Percentiles rank a stretch among this genome's conserved stretches.
Conservation (phyloP, 2,113 vertebrate genomes). For the Pseudorasbora parva region DNA sequence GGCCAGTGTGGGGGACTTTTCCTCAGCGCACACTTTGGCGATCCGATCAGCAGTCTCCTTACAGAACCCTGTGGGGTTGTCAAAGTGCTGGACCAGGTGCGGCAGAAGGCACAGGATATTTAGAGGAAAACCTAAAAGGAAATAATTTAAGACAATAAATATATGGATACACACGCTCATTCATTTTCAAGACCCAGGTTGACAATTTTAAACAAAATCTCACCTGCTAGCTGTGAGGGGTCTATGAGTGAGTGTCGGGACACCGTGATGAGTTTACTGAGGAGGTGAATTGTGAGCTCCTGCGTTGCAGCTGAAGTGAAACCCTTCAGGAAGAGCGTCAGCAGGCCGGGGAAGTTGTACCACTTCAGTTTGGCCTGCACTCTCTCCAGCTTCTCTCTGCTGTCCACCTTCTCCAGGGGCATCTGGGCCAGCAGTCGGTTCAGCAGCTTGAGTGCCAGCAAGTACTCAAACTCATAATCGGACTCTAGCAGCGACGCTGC, state of each 20-base stretch:
- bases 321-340: slow-evolving; percentile 96
- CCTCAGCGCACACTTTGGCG: slow-evolving; percentile 93
- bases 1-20: slow-evolving; percentile 90
- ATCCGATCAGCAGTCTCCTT: slow-evolving; percentile 97
- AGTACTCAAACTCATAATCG: slow-evolving; percentile 97
- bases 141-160: not conserved
- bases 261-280: slow-evolving; percentile 94
- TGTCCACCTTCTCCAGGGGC: slow-evolving; percentile 91
- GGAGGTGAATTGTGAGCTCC: slow-evolving; percentile 97
- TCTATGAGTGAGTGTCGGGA: slow-evolving; percentile 91
- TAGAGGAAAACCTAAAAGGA: slow-evolving; percentile 89
- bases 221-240: slow-evolving; percentile 92
- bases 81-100: slow-evolving; percentile 98
- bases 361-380: slow-evolving; percentile 93
- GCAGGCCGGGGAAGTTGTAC: slow-evolving; percentile 95
- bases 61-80: slow-evolving; percentile 96
- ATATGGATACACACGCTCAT: not conserved
- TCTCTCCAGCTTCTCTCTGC: slow-evolving; percentile 89
- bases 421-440: slow-evolving; percentile 94
- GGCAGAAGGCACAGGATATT: slow-evolving; percentile 98
- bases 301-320: slow-evolving; percentile 96
- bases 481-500: slow-evolving; percentile 93
- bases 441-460: slow-evolving; percentile 92
- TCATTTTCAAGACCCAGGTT: not conserved
- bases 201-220: not conserved